Percentiles rank a stretch among this genome's conserved stretches.
phyloP scores from a whole-genome alignment of 2,888 invertebrate species.

The Unio pictorum region DNA sequence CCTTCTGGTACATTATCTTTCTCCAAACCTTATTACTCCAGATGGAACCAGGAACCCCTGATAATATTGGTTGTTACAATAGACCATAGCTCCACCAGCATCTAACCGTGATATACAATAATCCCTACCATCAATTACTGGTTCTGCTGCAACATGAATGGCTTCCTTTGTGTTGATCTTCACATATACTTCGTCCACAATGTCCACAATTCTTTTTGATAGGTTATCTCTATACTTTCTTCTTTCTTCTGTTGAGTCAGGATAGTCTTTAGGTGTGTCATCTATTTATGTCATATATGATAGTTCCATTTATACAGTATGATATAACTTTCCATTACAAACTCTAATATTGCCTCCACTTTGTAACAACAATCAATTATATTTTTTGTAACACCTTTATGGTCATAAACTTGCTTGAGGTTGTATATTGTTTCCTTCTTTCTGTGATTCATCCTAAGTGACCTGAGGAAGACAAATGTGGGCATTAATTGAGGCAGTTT shows the following conservation, averaged over 20 bases:
- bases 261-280: slow-evolving; percentile 1
- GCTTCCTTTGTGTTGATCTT: slow-evolving; percentile 4
- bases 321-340: too few species aligned
- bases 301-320: background rate
- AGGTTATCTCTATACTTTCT: too few species aligned
- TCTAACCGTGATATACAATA: slow-evolving; percentile 8
- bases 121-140: background rate
- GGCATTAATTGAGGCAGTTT: too few species aligned
- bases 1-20: slow-evolving; percentile 12
- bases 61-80: slow-evolving; percentile 8
- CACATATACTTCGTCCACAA: too few species aligned
- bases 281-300: slow-evolving; percentile 4
- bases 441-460: too few species aligned
- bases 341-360: too few species aligned
- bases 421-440: too few species aligned
- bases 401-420: too few species aligned
- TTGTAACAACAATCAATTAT: too few species aligned
- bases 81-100: slow-evolving; percentile 9
- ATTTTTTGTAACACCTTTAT: too few species aligned
- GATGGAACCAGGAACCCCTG: slow-evolving; percentile 10
- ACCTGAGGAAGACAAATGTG: too few species aligned
- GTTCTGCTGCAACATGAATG: slow-evolving; percentile 2
- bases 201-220: slow-evolving; percentile 1
- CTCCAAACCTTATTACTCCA: slow-evolving; percentile 10
- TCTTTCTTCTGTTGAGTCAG: background rate